Conservation (phyloP, 2,113 vertebrate species). For the Sapayoa aenigma region DNA sequence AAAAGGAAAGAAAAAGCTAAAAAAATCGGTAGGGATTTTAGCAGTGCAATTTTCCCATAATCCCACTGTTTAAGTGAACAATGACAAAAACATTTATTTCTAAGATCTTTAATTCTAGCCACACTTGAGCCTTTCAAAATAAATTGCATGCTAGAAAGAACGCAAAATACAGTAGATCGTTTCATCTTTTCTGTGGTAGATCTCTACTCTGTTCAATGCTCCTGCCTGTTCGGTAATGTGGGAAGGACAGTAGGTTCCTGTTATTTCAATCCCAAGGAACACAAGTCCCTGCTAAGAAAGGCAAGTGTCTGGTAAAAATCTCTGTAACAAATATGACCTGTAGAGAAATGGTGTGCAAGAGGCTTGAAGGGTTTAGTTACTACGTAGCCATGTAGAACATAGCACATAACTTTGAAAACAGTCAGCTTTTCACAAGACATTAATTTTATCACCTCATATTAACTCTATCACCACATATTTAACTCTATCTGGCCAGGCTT, state of each 20-base stretch:
- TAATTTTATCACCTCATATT: background rate
- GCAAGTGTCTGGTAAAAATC: background rate
- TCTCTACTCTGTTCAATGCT: background rate
- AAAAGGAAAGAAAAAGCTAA: background rate
- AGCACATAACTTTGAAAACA: background rate
- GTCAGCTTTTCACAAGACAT: background rate
- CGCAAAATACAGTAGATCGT: background rate
- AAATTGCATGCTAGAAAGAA: background rate
- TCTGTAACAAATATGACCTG: background rate
- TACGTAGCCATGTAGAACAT: background rate
- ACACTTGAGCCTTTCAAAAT: background rate
- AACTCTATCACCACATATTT: background rate
- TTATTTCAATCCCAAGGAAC: background rate
- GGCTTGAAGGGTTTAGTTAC: background rate
- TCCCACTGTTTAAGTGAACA: background rate
- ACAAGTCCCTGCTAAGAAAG: background rate
- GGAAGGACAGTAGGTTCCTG: background rate
- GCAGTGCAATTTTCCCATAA: background rate
- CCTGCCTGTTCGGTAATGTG: background rate
- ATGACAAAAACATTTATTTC: background rate
- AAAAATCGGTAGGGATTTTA: background rate
- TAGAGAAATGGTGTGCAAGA: background rate
- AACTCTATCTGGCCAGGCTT: background rate
- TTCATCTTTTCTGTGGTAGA: background rate
- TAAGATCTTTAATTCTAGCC: background rate